Evolutionary conservation across 2,888 invertebrate genomes (phyloP), one percentile per base, ranked within the genome.

Genomic region (Cryptocephalus primarius): DNA sequence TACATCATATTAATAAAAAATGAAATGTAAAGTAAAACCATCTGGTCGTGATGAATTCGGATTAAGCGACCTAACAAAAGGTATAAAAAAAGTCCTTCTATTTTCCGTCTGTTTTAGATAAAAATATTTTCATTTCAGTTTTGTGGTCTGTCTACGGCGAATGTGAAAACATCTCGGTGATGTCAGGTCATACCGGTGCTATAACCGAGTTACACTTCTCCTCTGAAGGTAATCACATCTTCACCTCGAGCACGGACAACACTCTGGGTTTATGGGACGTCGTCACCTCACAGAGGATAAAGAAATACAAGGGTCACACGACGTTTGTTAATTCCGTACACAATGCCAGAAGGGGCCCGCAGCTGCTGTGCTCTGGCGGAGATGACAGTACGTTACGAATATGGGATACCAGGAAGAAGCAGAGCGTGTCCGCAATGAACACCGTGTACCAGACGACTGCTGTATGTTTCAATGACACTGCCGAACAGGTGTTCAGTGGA

Each of bases 111-210:
- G n/a, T n/a, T n/a, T n/a, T n/a, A n/a, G n/a, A n/a, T n/a, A n/a
- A n/a, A n/a, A n/a, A n/a, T n/a, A n/a, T n/a, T n/a, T n/a, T n/a
- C n/a, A n/a, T 74, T 75, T 46, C 66, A 88, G 88, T 82, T 69
- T 72, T 99, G 53, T 99, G 99, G 99, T 90, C 87, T 67, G 93
- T 95, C 1, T 95, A 93, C 63, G 97, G 93, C 0, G 95, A 99
- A 66, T 99, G 99, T 71, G 95, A 97, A 63, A 99, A 99, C 68
- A 83, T 95, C 54, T 88, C 91, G 60, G 83, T 88, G 13, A 81
- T 99, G 80, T 80, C 82, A 12, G 96, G 96, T 0, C 99, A 99
- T 71, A 88, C 88, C 0, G 99, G 97, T 1, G 93, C 96, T 1
- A 76, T 99, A 1, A 85, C 94, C 83, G 95, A 99, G 67, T 72